These are phyloP conservation scores for Diacarnus erythraeanus DNA, from an alignment of 37 sponge, comb jelly and placozoan species.

Conservation along the genomic window DNA sequence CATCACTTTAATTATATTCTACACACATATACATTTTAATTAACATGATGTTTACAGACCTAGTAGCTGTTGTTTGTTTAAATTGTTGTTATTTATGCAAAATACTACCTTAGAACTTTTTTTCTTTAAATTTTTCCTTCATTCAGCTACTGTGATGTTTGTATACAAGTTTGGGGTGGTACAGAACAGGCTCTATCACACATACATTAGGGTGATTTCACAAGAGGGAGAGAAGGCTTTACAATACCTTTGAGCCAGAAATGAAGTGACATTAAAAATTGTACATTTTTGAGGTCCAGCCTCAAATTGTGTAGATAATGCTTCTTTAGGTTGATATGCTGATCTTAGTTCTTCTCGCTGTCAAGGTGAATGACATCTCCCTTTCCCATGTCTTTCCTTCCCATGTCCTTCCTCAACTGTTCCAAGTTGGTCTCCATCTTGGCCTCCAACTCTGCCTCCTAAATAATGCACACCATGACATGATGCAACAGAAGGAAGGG, in stretches of 20 bases:
- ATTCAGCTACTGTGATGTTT: no score
- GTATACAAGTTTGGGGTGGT: no score
- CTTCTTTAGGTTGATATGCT: no score
- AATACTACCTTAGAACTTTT: no score
- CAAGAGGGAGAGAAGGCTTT: not conserved
- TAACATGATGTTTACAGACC: no score
- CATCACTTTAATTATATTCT: no score
- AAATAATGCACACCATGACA: not conserved
- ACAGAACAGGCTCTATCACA: no score
- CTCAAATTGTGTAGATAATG: not conserved
- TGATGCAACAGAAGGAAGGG: not conserved
- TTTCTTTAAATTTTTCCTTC: no score
- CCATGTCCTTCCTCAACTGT: slow-evolving; percentile 25
- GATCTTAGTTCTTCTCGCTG: no score
- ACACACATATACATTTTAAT: no score
- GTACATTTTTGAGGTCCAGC: not conserved
- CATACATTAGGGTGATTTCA: not conserved
- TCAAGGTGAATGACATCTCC: slow-evolving; percentile 21
- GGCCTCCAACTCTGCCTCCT: slow-evolving; percentile 16
- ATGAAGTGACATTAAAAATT: not conserved
- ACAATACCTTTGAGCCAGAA: not conserved
- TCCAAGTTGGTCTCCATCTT: slow-evolving; percentile 27
- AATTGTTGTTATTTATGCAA: no score
- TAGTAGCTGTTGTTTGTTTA: not conserved
- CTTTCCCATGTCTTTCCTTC: slow-evolving; percentile 32